A percentile compares a stretch with the other conserved stretches of the same genome.
These are phyloP conservation scores for Lepetodrilus schrolli DNA, from an alignment of 2,888 invertebrate genomes.

Conservation along the genomic window DNA sequence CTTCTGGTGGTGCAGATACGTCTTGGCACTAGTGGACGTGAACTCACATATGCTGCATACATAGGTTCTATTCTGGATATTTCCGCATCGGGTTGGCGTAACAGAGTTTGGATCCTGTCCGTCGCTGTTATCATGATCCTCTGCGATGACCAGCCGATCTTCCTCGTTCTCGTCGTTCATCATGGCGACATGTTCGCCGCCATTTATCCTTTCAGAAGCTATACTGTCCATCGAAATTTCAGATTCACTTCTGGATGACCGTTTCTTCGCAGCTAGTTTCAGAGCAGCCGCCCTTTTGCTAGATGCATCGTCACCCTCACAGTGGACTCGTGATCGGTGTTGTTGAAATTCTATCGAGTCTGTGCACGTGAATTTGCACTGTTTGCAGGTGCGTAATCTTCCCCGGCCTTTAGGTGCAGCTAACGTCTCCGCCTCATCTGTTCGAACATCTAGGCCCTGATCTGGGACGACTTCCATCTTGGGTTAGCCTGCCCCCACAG, in stretches of 20 bases:
- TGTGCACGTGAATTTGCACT: slow-evolving; percentile 64
- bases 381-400: slow-evolving; percentile 62
- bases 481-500: slow-evolving; percentile 22
- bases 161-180: slow-evolving; percentile 53
- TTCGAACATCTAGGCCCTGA: not conserved
- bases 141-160: slow-evolving; percentile 55
- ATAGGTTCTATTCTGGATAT: slow-evolving; percentile 65
- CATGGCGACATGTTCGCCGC: slow-evolving; percentile 26
- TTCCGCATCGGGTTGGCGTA: slow-evolving; percentile 54
- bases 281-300: not conserved
- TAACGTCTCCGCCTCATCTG: slow-evolving; percentile 18
- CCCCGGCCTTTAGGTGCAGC: slow-evolving; percentile 42
- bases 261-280: not conserved
- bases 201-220: slow-evolving; percentile 22
- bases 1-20: slow-evolving; percentile 63
- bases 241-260: slow-evolving; percentile 13
- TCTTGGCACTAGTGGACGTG: slow-evolving; percentile 60
- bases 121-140: slow-evolving; percentile 35
- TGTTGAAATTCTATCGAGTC: slow-evolving; percentile 63
- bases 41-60: slow-evolving; percentile 58
- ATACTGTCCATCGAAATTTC: not conserved
- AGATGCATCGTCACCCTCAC: slow-evolving; percentile 47
- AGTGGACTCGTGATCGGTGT: slow-evolving; percentile 62
- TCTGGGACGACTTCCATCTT: not conserved
- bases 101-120: slow-evolving; percentile 12